These are phyloP conservation scores for Papilio xuthus DNA, from an alignment of 1,140 invertebrate genomes.

Conservation along the genomic window DNA sequence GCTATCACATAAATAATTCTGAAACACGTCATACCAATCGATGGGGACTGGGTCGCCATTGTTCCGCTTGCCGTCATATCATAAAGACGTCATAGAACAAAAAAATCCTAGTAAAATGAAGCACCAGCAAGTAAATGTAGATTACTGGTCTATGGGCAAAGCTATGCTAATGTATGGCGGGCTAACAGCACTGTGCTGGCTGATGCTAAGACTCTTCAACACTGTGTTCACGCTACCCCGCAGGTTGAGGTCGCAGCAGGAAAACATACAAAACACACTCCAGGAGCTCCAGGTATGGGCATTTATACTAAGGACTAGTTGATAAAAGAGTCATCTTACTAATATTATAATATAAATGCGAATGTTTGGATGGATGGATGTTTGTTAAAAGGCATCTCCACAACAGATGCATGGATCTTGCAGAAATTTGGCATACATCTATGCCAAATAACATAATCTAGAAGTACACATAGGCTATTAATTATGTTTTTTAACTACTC, in stretches of 20 bases:
- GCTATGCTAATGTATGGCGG: conserved; percentile 73
- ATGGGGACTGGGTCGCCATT: conserved; percentile 65
- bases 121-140: conserved; percentile 78
- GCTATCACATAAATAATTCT: conserved; percentile 69
- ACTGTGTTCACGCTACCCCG: conserved; percentile 77
- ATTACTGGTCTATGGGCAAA: conserved; percentile 79
- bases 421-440: too few relatives aligned
- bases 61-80: conserved; percentile 24
- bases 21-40: conserved; percentile 52
- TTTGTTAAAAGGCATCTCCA: too few relatives aligned
- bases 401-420: too few relatives aligned
- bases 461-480: too few relatives aligned
- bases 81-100: conserved; percentile 41
- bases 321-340: not conserved
- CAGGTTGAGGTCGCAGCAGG: conserved; percentile 67
- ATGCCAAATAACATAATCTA: too few relatives aligned
- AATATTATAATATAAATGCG: too few relatives aligned
- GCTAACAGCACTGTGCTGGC: conserved; percentile 74
- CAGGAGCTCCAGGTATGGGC: conserved; percentile 63
- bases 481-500: too few relatives aligned
- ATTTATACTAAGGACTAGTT: conserved; percentile 8
- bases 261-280: conserved; percentile 65
- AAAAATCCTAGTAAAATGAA: conserved; percentile 63
- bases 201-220: conserved; percentile 78
- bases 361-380: too few relatives aligned